Percentiles rank a stretch among this genome's conserved stretches.
Evolutionary conservation across 1,140 invertebrate genomes (phyloP).

Genomic region (Saccostrea echinata): DNA sequence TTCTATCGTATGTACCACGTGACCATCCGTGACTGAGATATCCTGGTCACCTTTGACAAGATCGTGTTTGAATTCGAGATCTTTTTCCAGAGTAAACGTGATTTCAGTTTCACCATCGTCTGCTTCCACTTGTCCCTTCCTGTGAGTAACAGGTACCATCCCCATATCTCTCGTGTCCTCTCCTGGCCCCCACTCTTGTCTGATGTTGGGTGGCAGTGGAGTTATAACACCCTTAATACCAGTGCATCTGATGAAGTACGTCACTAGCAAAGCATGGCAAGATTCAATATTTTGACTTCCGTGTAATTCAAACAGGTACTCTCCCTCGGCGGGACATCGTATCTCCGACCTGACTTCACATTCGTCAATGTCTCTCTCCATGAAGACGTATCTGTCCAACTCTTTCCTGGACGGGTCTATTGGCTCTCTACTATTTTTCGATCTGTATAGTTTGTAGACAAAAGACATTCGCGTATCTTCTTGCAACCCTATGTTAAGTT

Average conservation of each 20-base stretch:
- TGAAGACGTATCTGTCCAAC: slow-evolving; percentile 66
- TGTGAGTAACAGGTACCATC: slow-evolving; percentile 64
- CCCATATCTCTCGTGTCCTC: slow-evolving; percentile 67
- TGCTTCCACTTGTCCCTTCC: slow-evolving; percentile 64
- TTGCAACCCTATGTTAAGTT: slow-evolving; percentile 57
- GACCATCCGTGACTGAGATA: slow-evolving; percentile 54
- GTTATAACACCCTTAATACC: slow-evolving; percentile 57
- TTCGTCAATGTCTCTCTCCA: slow-evolving; percentile 64
- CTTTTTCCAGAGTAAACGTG: slow-evolving; percentile 62
- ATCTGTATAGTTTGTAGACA: slow-evolving; percentile 65
- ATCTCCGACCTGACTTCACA: slow-evolving; percentile 60
- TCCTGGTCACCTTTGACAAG: slow-evolving; percentile 64
- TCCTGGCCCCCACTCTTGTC: slow-evolving; percentile 69
- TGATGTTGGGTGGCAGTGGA: slow-evolving; percentile 65
- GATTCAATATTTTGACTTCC: slow-evolving; percentile 62
- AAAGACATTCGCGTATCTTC: slow-evolving; percentile 58
- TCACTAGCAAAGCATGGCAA: slow-evolving; percentile 57
- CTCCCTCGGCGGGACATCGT: slow-evolving; percentile 62
- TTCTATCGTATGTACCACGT: slow-evolving; percentile 63
- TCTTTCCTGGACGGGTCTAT: slow-evolving; percentile 52
- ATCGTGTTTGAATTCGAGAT: slow-evolving; percentile 67
- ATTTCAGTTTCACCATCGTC: slow-evolving; percentile 69
- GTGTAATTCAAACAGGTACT: slow-evolving; percentile 66
- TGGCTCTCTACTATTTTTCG: slow-evolving; percentile 50
- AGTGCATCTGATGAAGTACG: slow-evolving; percentile 64